phyloP scores from a whole-genome alignment of 2,113 vertebrate genomes.

The Carassius auratus region DNA sequence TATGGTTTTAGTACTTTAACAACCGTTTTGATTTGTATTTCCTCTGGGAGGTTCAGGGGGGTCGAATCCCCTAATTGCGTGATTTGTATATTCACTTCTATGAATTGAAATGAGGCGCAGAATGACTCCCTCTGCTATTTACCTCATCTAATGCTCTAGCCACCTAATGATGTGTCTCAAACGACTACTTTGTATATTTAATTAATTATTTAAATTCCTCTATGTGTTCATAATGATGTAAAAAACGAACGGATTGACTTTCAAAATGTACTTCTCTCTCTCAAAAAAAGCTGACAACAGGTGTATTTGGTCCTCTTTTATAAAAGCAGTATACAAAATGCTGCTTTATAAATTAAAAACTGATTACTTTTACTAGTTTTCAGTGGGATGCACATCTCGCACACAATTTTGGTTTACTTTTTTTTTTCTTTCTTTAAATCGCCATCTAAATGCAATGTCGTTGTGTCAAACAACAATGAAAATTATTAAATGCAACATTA shows the following conservation, averaged over 20 bases:
- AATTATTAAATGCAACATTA: too few relatives aligned
- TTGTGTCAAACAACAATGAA: too few relatives aligned
- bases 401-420: too few relatives aligned
- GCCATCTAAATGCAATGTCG: too few relatives aligned
- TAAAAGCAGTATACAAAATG: background rate
- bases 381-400: too few relatives aligned
- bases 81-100: background rate
- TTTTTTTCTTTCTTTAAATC: too few relatives aligned
- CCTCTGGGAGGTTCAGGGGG: too few relatives aligned
- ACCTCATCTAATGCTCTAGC: constrained; percentile 35
- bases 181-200: constrained; percentile 38
- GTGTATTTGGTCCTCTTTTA: background rate
- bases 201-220: constrained; percentile 42
- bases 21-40: background rate
- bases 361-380: too few relatives aligned
- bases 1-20: background rate
- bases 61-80: background rate
- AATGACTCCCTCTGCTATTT: constrained; percentile 21
- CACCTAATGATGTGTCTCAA: constrained; percentile 13
- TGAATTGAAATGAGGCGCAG: background rate
- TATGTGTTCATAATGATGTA: background rate
- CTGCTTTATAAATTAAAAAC: too few relatives aligned
- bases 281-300: background rate
- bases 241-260: background rate
- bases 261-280: background rate